Conservation (phyloP, 2,113 vertebrate genomes). For the Archilochus colubris region DNA sequence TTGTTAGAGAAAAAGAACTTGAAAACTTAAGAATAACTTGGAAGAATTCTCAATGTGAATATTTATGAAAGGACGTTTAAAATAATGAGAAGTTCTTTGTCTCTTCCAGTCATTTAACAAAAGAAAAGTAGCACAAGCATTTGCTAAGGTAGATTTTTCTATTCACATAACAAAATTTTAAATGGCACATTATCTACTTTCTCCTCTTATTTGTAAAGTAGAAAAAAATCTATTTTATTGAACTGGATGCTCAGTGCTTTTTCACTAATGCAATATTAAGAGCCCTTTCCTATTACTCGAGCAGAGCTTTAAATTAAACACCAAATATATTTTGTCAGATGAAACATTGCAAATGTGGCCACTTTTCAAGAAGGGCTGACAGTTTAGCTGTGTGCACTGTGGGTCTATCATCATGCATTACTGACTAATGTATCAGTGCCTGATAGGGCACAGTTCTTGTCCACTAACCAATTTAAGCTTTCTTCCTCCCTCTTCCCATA, state of each 20-base stretch:
- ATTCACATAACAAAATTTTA: slow-evolving; percentile 33
- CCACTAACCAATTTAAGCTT: background rate
- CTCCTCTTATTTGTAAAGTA: slow-evolving; percentile 52
- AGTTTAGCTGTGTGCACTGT: background rate
- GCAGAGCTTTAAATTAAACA: slow-evolving; percentile 58
- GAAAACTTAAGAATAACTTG: background rate
- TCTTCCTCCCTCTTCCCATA: background rate
- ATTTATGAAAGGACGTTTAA: background rate
- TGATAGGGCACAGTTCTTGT: background rate
- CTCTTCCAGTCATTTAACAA: slow-evolving; percentile 4
- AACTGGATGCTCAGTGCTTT: slow-evolving; percentile 33
- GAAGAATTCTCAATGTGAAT: background rate
- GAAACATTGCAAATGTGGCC: background rate
- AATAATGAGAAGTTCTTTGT: background rate
- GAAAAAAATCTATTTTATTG: slow-evolving; percentile 58
- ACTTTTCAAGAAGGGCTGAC: background rate
- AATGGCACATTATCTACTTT: slow-evolving; percentile 52
- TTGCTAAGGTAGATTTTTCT: slow-evolving; percentile 22
- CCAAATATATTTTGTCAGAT: slow-evolving; percentile 44
- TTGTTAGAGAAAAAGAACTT: background rate
- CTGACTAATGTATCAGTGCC: background rate
- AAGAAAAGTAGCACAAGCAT: background rate
- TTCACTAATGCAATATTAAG: slow-evolving; percentile 52
- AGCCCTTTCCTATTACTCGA: slow-evolving; percentile 16
- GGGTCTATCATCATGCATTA: background rate